Conservation (phyloP, 2,797 vertebrate species). For the Phalanger gymnotis region DNA sequence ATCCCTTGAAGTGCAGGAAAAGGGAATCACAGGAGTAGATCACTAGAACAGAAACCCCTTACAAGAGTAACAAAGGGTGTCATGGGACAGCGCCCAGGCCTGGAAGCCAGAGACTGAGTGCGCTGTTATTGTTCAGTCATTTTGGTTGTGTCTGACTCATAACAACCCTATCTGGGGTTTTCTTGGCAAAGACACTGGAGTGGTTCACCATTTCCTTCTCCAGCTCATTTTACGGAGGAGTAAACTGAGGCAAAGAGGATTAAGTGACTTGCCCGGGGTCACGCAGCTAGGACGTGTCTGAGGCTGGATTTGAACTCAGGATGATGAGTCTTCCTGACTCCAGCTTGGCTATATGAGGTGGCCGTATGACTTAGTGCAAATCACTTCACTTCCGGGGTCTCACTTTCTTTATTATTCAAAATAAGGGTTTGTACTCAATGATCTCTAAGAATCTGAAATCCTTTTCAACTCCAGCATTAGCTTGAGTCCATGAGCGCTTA, state of each 20-base stretch:
- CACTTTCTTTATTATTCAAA: background rate
- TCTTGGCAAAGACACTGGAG: background rate
- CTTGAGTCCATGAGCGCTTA: background rate
- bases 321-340: background rate
- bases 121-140: background rate
- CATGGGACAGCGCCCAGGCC: background rate
- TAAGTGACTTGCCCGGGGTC: background rate
- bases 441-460: background rate
- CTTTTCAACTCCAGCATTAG: background rate
- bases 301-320: background rate
- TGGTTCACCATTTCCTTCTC: background rate
- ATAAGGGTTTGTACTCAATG: background rate
- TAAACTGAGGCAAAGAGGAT: background rate
- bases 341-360: background rate
- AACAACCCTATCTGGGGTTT: background rate
- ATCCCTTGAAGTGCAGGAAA: background rate
- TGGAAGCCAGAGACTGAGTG: background rate
- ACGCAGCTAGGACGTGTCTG: background rate
- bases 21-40: background rate
- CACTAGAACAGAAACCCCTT: background rate
- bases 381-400: background rate
- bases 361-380: background rate
- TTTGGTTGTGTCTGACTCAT: background rate
- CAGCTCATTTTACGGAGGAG: background rate
- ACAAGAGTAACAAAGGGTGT: background rate